Evolutionary conservation across 1,140 invertebrate genomes (phyloP), one percentile per base, ranked within the genome.

Genomic region (Matsumurasca onukii): DNA sequence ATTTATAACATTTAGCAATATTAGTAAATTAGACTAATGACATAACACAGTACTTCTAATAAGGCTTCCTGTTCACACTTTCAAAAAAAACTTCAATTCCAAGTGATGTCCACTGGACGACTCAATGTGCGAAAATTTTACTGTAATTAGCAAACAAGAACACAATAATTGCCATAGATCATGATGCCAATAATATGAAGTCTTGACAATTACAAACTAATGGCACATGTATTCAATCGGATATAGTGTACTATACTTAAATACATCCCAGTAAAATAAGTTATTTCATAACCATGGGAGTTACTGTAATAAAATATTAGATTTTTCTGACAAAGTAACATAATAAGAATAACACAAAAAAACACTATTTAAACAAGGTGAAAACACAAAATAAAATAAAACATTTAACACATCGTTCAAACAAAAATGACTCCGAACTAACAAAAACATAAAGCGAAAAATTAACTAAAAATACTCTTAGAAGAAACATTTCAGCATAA

Each of bases 1-100:
- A 59, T 27, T 22, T 13, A 59, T 59, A 59, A 59, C 55, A 59
- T 27, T 59, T 59, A 59, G 55, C 25, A 27, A 59, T 59, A 59
- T 22, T 59, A 59, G 24, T 59, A 59, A 59, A 59, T 59, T 27
- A 59, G 20, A 27, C 5, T 59, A 59, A 59, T 59, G 30, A 59
- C 25, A 24, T 59, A 59, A 59, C 55, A 59, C 55, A 27, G 55
- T 59, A 22, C 30, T 59, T 27, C 15, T 59, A 59, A 59, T 59
- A 59, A 59, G 55, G 55, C 55, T 59, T 59, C 25, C 25, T 27
- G 22, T 59, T 29, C 2, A 22, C 12, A 29, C 55, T 22, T 27
- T 13, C 15, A 59, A 12, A 59, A 59, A 27, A 29, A 59, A 22
- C 30, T 25, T 59, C 55, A 59, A 59, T 59, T 59, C 55, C 55